These are phyloP conservation scores for Drosophila mimetica DNA, from an alignment of 2,888 invertebrate genomes.

Conservation along the genomic window DNA sequence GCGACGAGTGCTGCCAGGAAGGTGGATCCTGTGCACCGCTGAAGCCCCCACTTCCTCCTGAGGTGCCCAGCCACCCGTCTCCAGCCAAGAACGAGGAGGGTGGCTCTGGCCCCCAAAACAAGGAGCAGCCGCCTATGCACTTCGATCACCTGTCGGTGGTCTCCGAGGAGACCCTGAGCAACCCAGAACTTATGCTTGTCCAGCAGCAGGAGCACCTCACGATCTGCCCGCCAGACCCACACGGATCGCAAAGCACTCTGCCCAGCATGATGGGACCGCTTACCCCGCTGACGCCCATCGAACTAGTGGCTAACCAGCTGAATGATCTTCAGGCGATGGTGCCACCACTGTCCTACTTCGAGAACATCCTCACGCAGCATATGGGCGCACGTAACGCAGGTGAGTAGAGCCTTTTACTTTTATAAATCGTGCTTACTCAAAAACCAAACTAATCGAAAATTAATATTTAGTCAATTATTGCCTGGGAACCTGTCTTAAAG, in stretches of 20 bases:
- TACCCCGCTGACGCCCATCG: constrained; percentile 81
- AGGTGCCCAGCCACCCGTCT: constrained; percentile 32
- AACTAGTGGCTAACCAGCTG: constrained; percentile 80
- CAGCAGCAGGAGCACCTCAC: constrained; percentile 67
- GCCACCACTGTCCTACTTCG: constrained; percentile 84
- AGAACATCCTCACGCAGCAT: constrained; percentile 83
- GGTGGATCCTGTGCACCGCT: constrained; percentile 70
- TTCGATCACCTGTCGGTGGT: constrained; percentile 92
- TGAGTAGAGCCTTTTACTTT: constrained; percentile 36
- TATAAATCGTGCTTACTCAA: too few species aligned
- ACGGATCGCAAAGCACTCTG: constrained; percentile 74
- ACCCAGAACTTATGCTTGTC: constrained; percentile 76
- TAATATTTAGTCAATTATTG: too few species aligned
- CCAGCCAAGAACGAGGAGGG: constrained; percentile 29
- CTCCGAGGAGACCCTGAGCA: constrained; percentile 88
- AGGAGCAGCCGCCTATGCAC: constrained; percentile 55
- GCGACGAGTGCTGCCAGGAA: constrained; percentile 78
- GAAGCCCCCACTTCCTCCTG: constrained; percentile 55
- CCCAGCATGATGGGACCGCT: constrained; percentile 75
- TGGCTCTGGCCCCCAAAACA: constrained; percentile 14
- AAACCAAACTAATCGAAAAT: too few species aligned
- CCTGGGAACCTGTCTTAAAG: too few species aligned
- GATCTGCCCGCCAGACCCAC: constrained; percentile 64
- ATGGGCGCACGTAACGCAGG: constrained; percentile 72
- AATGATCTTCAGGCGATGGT: constrained; percentile 82